These are phyloP conservation scores for Mechanitis mazaeus DNA, from an alignment of 2,888 invertebrate species.

Conservation along the genomic window DNA sequence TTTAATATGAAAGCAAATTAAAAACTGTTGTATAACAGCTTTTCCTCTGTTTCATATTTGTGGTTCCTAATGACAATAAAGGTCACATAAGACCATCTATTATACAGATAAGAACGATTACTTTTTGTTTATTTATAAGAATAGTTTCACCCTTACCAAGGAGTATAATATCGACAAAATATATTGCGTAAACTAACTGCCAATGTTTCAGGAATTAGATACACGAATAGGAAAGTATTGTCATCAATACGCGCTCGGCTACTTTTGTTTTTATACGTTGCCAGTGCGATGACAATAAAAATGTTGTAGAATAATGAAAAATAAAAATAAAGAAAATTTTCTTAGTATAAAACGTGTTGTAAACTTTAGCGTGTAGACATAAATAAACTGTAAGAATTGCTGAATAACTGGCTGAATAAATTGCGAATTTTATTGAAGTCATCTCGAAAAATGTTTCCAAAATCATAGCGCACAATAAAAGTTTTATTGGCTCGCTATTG, in stretches of 20 bases:
- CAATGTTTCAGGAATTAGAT: constrained; percentile 11
- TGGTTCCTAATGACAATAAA: constrained; percentile 31
- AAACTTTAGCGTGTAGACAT: constrained; percentile 37
- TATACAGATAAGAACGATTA: constrained; percentile 32
- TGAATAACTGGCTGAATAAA: constrained; percentile 51
- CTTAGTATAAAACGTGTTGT: constrained; percentile 22
- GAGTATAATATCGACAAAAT: constrained; percentile 28
- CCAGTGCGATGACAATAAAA: not conserved
- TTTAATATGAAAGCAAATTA: constrained; percentile 41
- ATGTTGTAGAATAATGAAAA: constrained; percentile 14
- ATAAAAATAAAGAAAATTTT: constrained; percentile 20
- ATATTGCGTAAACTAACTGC: constrained; percentile 22
- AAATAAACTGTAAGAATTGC: constrained; percentile 48
- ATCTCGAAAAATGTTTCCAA: constrained; percentile 65
- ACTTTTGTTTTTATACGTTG: constrained; percentile 4
- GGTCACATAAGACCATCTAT: constrained; percentile 28
- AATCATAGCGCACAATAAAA: constrained; percentile 69
- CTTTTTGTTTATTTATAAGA: constrained; percentile 33
- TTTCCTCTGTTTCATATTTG: constrained; percentile 29
- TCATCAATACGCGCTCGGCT: not conserved
- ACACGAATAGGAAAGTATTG: constrained; percentile 6
- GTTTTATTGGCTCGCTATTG: constrained; percentile 68
- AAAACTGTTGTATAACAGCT: constrained; percentile 29
- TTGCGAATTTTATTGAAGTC: constrained; percentile 67
- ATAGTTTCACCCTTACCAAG: constrained; percentile 31